Conservation (phyloP, 2,888 invertebrate species). For the Tillus elongatus region DNA sequence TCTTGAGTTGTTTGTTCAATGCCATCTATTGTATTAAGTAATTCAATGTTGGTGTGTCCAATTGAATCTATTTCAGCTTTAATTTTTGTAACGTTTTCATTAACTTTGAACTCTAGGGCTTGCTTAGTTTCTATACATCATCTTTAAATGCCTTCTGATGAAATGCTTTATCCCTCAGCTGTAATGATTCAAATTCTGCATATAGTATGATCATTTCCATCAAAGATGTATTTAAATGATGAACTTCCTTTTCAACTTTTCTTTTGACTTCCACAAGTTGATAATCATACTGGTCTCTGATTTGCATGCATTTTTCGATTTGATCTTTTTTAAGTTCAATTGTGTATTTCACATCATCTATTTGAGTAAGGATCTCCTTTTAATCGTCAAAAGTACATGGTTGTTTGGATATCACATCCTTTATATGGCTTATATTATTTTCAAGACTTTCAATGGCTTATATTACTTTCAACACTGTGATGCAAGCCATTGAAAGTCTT, state of each 20-base stretch:
- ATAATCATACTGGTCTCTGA: constrained; percentile 3
- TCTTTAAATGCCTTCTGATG: not conserved
- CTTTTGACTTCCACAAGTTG: not conserved
- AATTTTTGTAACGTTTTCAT: not conserved
- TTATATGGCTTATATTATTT: not conserved
- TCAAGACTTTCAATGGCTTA: not conserved
- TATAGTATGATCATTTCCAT: not conserved
- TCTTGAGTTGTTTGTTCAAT: no score
- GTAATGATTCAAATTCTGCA: not conserved
- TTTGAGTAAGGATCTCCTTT: not conserved
- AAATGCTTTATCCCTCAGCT: not conserved
- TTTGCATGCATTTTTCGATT: not conserved
- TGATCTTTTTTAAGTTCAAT: not conserved
- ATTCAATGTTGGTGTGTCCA: no score
- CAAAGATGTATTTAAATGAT: not conserved
- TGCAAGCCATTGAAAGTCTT: not conserved
- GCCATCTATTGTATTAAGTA: no score
- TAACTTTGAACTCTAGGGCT: not conserved
- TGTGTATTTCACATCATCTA: not conserved
- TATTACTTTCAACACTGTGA: not conserved
- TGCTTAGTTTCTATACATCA: not conserved
- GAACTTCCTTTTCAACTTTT: not conserved
- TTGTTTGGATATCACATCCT: not conserved
- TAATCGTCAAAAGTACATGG: not conserved
- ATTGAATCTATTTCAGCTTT: not conserved